Base-by-base conservation (phyloP, 2,113 vertebrate genomes). In the Oncorhynchus masou region DNA sequence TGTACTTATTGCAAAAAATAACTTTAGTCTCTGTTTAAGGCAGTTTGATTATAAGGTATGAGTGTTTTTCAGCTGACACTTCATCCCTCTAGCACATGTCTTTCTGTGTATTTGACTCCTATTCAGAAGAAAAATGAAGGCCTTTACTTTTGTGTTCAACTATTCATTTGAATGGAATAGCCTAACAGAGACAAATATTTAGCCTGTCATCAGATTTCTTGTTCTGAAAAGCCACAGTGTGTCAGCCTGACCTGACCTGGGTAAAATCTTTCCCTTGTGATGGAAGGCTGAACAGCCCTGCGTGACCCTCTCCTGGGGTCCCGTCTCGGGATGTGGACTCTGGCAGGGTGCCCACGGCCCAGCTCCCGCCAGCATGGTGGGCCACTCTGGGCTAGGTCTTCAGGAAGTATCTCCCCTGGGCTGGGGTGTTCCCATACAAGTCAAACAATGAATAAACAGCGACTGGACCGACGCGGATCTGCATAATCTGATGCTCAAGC, bases 151-250 rank as follows among this genome's bases (percentile, higher is more conserved):
- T 64, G n/a, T 64, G n/a, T 64, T 64, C n/a, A 24, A 12, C 39
- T 45, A 45, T 45, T 64, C 62, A 64, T 64, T n/a, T 64, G 62
- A 64, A 64, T 64, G n/a, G 19, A 16, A 22, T 20, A 39, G 31
- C 67, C 20, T 8, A n/a, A 16, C 68, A 11, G 34, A 45, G 39
- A 22, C 34, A 69, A 69, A 69, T 20, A 22, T 69, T 69, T 69
- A 68, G 34, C 68, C 19, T 13, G 68, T 69, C 68, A 69, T 69
- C 68, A 69, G 31, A 69, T 69, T 45, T 34, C 34, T 69, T 69
- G 68, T 69, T 45, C 68, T 45, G 16, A 19, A 69, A 34, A n/a
- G 31, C 31, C 29, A 68, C 67, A 19, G 31, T 60, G 3, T 45
- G 51, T 45, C 20, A 66, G 34, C 5, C 24, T 45, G 39, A 45